These are phyloP conservation scores for Brachionus asplanchnoidis DNA, from an alignment of 1,140 invertebrate genomes.

Conservation along the genomic window DNA sequence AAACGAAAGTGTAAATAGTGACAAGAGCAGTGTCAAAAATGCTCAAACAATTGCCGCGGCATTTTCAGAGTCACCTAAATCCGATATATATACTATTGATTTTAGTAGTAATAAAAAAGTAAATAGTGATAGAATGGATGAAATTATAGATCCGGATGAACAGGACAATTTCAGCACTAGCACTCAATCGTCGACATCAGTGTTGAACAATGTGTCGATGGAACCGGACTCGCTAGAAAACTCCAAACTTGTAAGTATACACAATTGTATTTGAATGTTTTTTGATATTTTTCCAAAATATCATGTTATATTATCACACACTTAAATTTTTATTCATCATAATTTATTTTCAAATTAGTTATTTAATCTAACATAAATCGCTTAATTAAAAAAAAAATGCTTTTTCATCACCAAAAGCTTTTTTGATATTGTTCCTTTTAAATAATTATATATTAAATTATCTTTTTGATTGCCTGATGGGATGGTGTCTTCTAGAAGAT, in stretches of 20 bases:
- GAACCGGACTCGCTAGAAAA: neutral
- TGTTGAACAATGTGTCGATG: neutral
- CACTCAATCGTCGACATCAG: neutral
- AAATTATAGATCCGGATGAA: neutral
- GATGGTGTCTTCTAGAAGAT: neutral
- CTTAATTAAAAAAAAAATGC: neutral
- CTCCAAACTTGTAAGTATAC: neutral
- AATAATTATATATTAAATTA: neutral
- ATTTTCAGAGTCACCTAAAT: neutral
- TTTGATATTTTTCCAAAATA: neutral
- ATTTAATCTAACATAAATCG: neutral
- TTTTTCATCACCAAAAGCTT: neutral
- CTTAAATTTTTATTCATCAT: neutral
- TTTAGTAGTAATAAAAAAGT: neutral
- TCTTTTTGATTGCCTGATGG: neutral
- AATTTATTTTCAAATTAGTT: neutral
- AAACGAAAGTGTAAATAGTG: slow-evolving; percentile 30
- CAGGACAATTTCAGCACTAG: slow-evolving; percentile 11
- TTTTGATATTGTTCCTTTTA: neutral
- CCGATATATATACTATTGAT: neutral
- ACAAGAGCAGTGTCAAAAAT: slow-evolving; percentile 35
- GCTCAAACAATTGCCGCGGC: slow-evolving; percentile 39
- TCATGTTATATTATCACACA: neutral
- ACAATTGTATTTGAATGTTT: neutral
- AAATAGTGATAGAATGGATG: neutral